These are phyloP conservation scores for Mactromeris polynyma DNA, from an alignment of 2,888 invertebrate species.

Conservation along the genomic window DNA sequence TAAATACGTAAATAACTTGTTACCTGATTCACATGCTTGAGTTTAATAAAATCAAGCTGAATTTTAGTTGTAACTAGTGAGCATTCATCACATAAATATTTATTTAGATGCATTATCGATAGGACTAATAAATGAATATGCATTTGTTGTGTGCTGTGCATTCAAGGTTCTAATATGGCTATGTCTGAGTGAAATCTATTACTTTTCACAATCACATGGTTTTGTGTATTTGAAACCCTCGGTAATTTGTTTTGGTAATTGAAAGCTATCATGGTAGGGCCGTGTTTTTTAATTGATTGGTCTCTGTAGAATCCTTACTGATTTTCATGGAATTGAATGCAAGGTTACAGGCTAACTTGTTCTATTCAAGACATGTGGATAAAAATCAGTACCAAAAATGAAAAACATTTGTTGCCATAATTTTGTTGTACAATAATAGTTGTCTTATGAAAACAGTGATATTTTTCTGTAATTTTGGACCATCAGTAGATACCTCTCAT, in stretches of 20 bases:
- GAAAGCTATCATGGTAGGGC: not conserved
- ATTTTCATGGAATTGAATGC: no score
- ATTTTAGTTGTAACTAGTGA: not conserved
- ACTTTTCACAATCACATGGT: not conserved
- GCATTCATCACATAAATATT: not conserved
- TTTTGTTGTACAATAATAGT: no score
- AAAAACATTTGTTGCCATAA: no score
- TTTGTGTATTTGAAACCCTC: not conserved
- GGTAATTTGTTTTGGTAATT: not conserved
- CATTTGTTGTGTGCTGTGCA: not conserved
- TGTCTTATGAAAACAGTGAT: no score
- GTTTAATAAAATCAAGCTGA: not conserved
- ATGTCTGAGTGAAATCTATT: not conserved
- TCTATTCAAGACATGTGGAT: no score
- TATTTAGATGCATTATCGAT: not conserved
- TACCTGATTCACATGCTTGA: not conserved
- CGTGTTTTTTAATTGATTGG: conserved; percentile 1
- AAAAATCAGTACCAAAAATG: no score
- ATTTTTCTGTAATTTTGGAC: no score
- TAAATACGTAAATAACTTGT: not conserved
- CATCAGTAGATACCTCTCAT: no score
- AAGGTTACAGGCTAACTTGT: no score
- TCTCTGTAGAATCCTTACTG: no score
- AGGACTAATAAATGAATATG: not conserved
- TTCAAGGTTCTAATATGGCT: not conserved